Conservation (phyloP, 2,888 invertebrate species). For the Apotomis turbidana region DNA sequence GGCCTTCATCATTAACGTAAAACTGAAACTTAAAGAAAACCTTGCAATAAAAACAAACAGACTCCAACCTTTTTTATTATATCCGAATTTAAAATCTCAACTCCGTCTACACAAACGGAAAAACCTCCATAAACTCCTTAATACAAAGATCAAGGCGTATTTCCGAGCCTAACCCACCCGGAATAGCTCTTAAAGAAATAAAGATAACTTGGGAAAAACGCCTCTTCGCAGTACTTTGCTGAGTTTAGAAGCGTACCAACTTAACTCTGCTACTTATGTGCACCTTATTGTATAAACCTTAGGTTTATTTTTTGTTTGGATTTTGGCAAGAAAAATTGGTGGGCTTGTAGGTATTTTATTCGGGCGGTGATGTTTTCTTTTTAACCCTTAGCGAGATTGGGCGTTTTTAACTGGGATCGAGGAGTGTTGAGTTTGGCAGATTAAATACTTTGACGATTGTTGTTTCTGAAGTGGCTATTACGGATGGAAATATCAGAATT, state of each 20-base stretch:
- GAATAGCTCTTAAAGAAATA: constrained; percentile 42
- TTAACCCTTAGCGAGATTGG: constrained; percentile 37
- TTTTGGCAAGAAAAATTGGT: neutral
- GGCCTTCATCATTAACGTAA: neutral
- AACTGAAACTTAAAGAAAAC: neutral
- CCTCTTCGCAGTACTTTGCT: constrained; percentile 35
- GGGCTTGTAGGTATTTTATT: constrained; percentile 33
- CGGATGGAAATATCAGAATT: constrained; percentile 17
- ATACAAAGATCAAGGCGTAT: constrained; percentile 42
- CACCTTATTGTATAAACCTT: neutral
- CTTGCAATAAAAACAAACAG: constrained; percentile 22
- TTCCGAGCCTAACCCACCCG: constrained; percentile 37
- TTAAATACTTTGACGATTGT: constrained; percentile 32
- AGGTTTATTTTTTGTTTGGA: neutral
- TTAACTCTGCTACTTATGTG: neutral
- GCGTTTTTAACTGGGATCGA: constrained; percentile 31
- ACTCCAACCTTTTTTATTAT: constrained; percentile 23
- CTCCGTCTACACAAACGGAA: constrained; percentile 15
- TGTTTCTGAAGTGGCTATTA: constrained; percentile 19
- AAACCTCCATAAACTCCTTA: constrained; percentile 34
- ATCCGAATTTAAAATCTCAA: constrained; percentile 32
- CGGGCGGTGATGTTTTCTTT: constrained; percentile 33
- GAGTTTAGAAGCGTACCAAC: constrained; percentile 23
- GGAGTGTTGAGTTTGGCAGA: constrained; percentile 25
- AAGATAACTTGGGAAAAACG: constrained; percentile 40